Percentiles rank a stretch among this genome's conserved stretches.
Evolutionary conservation across 2,797 vertebrate species (phyloP).

Genomic region (Valencia hispanica): DNA sequence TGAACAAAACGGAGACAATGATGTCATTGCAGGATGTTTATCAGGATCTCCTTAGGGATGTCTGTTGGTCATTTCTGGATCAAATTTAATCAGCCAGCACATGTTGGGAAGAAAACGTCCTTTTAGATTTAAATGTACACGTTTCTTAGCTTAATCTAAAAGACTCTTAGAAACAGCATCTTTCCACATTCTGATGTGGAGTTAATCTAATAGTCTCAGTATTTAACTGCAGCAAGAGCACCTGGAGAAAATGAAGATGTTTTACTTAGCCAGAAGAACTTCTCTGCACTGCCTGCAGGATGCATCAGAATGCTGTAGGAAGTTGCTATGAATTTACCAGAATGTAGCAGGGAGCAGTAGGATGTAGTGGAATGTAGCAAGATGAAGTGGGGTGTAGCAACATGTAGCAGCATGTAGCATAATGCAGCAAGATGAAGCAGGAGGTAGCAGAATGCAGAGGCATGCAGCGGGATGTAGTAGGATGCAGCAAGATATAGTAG

Average conservation of each 20-base stretch:
- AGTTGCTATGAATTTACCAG: background rate
- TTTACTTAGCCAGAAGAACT: background rate
- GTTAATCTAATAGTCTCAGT: background rate
- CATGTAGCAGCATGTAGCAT: background rate
- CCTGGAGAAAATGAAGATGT: background rate
- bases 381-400: background rate
- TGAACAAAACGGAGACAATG: slow-evolving; percentile 1
- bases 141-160: no score
- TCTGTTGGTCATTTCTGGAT: background rate
- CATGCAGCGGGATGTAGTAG: background rate
- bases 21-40: slow-evolving; percentile 8
- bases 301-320: background rate
- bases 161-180: background rate
- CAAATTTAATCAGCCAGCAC: background rate
- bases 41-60: slow-evolving; percentile 5
- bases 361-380: background rate
- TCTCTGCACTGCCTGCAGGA: background rate
- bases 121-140: no score
- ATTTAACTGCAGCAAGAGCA: background rate
- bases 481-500: no score
- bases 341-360: no score
- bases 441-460: no score
- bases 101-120: background rate
- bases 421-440: no score
- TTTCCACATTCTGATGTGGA: background rate